Conservation (phyloP, 2,888 invertebrate genomes). For the Heteromurus nitidus region DNA sequence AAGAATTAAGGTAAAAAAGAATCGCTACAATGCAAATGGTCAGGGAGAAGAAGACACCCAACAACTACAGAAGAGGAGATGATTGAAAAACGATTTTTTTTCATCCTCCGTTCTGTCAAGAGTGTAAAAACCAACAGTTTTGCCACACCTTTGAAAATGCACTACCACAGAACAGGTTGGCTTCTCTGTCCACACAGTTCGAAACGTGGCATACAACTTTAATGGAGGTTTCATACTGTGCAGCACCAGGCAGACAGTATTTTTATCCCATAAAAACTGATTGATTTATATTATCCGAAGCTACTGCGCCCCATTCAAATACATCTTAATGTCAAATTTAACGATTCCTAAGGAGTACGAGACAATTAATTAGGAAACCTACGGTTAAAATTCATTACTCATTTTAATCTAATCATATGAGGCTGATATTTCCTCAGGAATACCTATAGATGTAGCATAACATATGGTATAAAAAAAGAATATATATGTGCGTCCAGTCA, state of each 20-base stretch:
- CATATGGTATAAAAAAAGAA: too few relatives aligned
- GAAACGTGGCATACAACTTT: constrained; percentile 55
- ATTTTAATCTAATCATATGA: background rate
- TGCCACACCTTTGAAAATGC: constrained; percentile 57
- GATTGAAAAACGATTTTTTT: constrained; percentile 58
- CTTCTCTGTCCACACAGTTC: constrained; percentile 2
- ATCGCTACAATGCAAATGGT: too few relatives aligned
- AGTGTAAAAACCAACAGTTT: constrained; percentile 61
- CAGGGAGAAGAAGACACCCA: constrained; percentile 17
- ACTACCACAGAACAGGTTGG: constrained; percentile 56
- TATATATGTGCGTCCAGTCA: too few relatives aligned
- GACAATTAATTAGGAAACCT: constrained; percentile 12
- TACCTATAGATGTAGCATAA: too few relatives aligned
- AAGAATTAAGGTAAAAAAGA: background rate
- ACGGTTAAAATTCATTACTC: constrained; percentile 13
- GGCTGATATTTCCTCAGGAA: too few relatives aligned
- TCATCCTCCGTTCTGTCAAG: constrained; percentile 42
- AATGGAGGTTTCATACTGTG: constrained; percentile 38
- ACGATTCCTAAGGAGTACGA: constrained; percentile 3
- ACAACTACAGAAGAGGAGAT: background rate
- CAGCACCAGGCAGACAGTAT: constrained; percentile 29
- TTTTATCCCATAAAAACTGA: constrained; percentile 41
- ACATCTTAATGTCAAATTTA: constrained; percentile 34
- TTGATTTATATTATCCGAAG: constrained; percentile 51
- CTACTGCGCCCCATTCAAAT: constrained; percentile 22